Percentiles rank a stretch among this genome's conserved stretches.
phyloP scores from a whole-genome alignment of 2,888 invertebrate species.

The Thelaira solivaga region DNA sequence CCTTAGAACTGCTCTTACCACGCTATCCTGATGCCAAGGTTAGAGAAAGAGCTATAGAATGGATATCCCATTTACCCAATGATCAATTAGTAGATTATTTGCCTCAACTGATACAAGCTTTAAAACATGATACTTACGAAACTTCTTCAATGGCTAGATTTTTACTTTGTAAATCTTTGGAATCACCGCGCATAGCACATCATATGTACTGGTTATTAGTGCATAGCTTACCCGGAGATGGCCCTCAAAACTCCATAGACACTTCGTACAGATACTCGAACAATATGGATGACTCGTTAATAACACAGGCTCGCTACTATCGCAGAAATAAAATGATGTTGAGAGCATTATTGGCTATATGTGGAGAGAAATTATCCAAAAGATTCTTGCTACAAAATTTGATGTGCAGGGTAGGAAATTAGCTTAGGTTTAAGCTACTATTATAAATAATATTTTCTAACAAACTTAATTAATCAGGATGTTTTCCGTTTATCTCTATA shows the following conservation, averaged over 20 bases:
- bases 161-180: slow-evolving; percentile 87
- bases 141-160: slow-evolving; percentile 90
- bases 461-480: too few species aligned
- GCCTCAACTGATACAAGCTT: slow-evolving; percentile 94
- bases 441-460: too few species aligned
- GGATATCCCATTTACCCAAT: slow-evolving; percentile 87
- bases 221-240: slow-evolving; percentile 87
- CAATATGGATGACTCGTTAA: slow-evolving; percentile 80
- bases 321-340: slow-evolving; percentile 90
- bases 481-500: too few species aligned
- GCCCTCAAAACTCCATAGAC: slow-evolving; percentile 84
- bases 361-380: slow-evolving; percentile 88
- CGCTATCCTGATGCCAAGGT: slow-evolving; percentile 95
- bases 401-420: slow-evolving; percentile 85
- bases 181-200: slow-evolving; percentile 94
- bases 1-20: slow-evolving; percentile 93
- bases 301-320: slow-evolving; percentile 85
- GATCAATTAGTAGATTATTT: slow-evolving; percentile 94
- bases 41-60: slow-evolving; percentile 88
- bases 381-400: slow-evolving; percentile 91
- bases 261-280: slow-evolving; percentile 66
- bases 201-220: slow-evolving; percentile 95
- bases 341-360: slow-evolving; percentile 89
- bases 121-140: slow-evolving; percentile 94
- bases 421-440: too few species aligned